Evolutionary conservation across 2,797 vertebrate genomes (phyloP).

Genomic region (Urophycis tenuis): DNA sequence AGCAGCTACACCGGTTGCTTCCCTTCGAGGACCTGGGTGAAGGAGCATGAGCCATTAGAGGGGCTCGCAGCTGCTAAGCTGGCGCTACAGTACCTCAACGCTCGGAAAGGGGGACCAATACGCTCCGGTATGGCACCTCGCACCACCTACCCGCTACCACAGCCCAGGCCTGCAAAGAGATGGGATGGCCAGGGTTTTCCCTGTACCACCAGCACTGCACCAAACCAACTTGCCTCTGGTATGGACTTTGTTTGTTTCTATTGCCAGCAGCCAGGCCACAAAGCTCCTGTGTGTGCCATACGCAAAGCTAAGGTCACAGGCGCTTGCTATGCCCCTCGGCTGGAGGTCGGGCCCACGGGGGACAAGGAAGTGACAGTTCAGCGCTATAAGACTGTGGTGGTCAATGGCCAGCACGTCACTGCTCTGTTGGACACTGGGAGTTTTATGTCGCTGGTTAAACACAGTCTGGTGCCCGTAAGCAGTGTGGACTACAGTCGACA

Average conservation of each 20-base stretch:
- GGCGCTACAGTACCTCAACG: constrained; percentile 20
- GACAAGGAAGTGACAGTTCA: not conserved
- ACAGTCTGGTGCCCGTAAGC: not conserved
- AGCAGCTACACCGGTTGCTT: constrained; percentile 9
- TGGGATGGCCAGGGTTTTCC: no score
- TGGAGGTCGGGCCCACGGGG: not conserved
- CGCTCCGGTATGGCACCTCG: no score
- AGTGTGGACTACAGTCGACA: constrained; percentile 11
- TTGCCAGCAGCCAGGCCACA: constrained; percentile 19
- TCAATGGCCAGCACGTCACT: constrained; percentile 8
- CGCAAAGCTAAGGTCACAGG: not conserved
- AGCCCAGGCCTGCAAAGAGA: no score
- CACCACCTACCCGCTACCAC: no score
- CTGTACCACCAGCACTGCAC: not conserved
- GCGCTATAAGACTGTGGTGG: not conserved
- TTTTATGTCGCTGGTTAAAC: not conserved
- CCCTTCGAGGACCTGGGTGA: constrained; percentile 3
- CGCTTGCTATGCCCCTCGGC: not conserved
- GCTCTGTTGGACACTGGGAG: constrained; percentile 5
- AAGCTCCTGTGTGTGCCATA: not conserved
- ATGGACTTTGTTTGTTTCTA: constrained; percentile 5
- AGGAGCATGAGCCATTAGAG: constrained; percentile 5
- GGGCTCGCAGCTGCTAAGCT: constrained; percentile 9
- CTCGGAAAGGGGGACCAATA: not conserved
- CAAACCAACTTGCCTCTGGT: not conserved